phyloP scores from a whole-genome alignment of 2,888 invertebrate species.

The Meiosimyza platycephala region DNA sequence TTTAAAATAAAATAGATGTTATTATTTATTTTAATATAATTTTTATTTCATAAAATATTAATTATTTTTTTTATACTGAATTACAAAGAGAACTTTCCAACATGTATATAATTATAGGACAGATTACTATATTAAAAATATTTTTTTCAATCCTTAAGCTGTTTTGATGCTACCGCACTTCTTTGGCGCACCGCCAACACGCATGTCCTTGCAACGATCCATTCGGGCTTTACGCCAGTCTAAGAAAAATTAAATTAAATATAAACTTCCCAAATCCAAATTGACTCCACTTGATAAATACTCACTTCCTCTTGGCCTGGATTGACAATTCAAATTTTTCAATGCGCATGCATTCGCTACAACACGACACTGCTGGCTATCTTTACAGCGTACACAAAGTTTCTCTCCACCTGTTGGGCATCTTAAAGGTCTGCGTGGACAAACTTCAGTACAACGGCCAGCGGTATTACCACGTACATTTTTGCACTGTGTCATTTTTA shows the following conservation, averaged over 20 bases:
- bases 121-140: too few relatives aligned
- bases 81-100: too few relatives aligned
- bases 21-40: too few relatives aligned
- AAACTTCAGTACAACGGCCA: not conserved
- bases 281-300: not conserved
- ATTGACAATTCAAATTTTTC: constrained; percentile 31
- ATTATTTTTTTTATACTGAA: too few relatives aligned
- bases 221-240: constrained; percentile 10
- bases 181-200: not conserved
- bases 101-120: too few relatives aligned
- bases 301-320: constrained; percentile 17
- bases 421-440: not conserved
- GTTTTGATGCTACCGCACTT: not conserved
- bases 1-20: too few relatives aligned
- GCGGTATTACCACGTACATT: not conserved
- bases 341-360: constrained; percentile 26
- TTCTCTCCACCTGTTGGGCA: constrained; percentile 14
- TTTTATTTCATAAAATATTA: too few relatives aligned
- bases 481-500: constrained; percentile 12
- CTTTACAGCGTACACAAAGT: constrained; percentile 26
- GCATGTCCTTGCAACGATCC: constrained; percentile 10
- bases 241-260: not conserved
- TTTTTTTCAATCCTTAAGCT: too few relatives aligned
- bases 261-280: not conserved
- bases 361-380: constrained; percentile 29